Percentiles rank a stretch among this genome's conserved stretches.
Conservation (phyloP, 2,113 vertebrate species). For the Donacobius atricapilla region DNA sequence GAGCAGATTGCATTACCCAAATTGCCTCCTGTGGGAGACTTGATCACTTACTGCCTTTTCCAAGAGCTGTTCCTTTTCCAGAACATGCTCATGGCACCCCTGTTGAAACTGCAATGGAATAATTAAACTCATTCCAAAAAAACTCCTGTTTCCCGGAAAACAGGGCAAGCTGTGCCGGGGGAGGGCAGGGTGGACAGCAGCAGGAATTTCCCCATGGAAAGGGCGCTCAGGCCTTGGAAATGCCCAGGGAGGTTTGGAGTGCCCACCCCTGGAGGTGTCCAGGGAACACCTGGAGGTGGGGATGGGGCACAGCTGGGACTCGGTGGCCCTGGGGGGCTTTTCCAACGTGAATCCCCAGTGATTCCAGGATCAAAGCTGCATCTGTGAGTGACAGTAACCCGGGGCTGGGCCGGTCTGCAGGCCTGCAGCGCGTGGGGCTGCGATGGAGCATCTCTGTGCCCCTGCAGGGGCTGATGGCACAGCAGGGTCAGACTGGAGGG, state of each 20-base stretch:
- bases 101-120: neutral
- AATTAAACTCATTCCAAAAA: neutral
- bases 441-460: neutral
- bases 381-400: neutral
- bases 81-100: neutral
- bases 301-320: accelerated
- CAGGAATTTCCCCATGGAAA: neutral
- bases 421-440: neutral
- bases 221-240: accelerated
- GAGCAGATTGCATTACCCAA: constrained; percentile 9
- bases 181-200: accelerated
- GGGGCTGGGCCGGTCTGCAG: neutral
- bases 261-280: neutral
- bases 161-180: neutral
- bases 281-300: neutral
- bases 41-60: neutral
- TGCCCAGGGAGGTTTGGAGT: neutral
- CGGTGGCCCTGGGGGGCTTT: accelerated
- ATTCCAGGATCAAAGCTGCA: neutral
- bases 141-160: neutral
- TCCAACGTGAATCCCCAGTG: neutral
- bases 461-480: neutral
- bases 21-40: constrained; percentile 3
- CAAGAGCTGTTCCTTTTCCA: neutral
- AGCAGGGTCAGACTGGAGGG: neutral